Conservation (phyloP, 2,797 vertebrate genomes). For the Lemur catta region DNA sequence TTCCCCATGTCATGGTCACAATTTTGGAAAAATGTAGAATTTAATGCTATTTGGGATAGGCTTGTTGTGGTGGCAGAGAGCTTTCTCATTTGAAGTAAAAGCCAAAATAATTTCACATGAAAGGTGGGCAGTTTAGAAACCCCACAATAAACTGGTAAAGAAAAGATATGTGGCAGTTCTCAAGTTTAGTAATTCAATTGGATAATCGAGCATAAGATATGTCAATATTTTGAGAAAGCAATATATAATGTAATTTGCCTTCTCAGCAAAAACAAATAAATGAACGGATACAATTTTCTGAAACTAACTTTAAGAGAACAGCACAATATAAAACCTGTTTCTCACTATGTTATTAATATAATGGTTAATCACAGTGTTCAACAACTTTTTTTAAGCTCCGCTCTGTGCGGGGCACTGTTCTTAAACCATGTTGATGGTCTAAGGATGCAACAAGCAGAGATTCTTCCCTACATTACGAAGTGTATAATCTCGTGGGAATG, state of each 20-base stretch:
- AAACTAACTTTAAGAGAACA: constrained; percentile 27
- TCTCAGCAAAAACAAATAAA: constrained; percentile 51
- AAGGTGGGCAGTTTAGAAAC: neutral
- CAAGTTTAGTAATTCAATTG: constrained; percentile 39
- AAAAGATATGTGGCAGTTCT: neutral
- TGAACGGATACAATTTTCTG: neutral
- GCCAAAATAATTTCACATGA: neutral
- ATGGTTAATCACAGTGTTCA: neutral
- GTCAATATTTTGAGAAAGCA: constrained; percentile 44
- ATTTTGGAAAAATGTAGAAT: neutral
- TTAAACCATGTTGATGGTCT: neutral
- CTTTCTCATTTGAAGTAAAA: neutral
- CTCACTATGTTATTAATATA: constrained; percentile 2
- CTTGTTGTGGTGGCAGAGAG: neutral
- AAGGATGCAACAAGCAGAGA: neutral
- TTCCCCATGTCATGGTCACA: neutral
- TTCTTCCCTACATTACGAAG: neutral
- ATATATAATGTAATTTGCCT: neutral
- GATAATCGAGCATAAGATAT: neutral
- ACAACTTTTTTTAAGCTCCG: neutral
- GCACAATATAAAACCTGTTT: neutral
- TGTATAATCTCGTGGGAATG: neutral
- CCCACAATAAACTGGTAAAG: neutral
- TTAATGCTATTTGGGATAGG: neutral
- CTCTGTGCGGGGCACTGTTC: neutral